phyloP scores from a whole-genome alignment of 1,140 invertebrate species.

The Octopus bimaculoides region DNA sequence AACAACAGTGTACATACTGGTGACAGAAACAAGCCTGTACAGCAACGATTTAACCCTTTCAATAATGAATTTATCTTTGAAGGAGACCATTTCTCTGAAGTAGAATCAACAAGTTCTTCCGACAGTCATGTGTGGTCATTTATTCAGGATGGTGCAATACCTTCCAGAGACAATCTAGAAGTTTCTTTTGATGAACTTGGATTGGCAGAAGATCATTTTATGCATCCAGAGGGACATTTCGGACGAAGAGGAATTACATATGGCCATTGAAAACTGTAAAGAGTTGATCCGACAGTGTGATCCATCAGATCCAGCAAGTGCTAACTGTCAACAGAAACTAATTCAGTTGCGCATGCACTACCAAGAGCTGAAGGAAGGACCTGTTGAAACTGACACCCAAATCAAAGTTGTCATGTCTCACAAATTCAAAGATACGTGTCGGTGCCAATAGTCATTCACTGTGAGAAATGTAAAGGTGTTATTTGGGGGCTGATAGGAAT shows the following conservation, averaged over 20 bases:
- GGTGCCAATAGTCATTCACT: too few relatives aligned
- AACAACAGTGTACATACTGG: not conserved
- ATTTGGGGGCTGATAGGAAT: too few relatives aligned
- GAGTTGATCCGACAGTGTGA: constrained; percentile 67
- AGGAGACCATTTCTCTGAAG: constrained; percentile 9
- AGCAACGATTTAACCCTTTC: constrained; percentile 7
- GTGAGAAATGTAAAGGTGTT: too few relatives aligned
- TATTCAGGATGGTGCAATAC: not conserved
- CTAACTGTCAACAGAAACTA: constrained; percentile 76
- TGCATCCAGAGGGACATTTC: constrained; percentile 50
- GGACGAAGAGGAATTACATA: constrained; percentile 57
- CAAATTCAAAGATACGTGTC: too few relatives aligned
- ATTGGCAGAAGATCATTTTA: constrained; percentile 56
- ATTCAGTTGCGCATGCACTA: constrained; percentile 78
- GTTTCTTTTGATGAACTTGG: constrained; percentile 54
- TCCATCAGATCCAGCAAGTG: constrained; percentile 65
- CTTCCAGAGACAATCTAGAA: constrained; percentile 30
- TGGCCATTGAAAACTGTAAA: constrained; percentile 71
- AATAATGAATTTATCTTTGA: not conserved
- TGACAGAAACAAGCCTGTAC: not conserved
- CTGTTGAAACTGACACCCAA: too few relatives aligned
- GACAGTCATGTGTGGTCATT: constrained; percentile 9
- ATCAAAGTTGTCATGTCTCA: too few relatives aligned
- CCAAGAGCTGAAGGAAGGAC: constrained; percentile 74
- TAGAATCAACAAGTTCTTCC: constrained; percentile 4